Base-by-base conservation (phyloP, 2,797 vertebrate species). In the Lepilemur septentrionalis region DNA sequence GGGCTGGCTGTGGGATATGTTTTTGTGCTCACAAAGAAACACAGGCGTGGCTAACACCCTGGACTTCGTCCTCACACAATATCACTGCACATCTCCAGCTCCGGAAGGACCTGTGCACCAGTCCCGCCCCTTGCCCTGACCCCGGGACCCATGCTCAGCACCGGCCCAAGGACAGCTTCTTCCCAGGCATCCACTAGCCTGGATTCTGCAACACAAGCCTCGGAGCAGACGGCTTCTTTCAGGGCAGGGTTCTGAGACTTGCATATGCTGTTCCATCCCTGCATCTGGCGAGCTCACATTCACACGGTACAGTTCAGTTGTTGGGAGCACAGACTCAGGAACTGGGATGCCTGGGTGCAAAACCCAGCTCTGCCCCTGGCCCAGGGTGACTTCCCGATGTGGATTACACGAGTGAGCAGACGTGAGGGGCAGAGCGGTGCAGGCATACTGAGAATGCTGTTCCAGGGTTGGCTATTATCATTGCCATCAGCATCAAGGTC, bases 21-120 rank as follows among this genome's bases (percentile, higher is more conserved):
- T 87, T 97, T 69, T 91, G 65, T n/a, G 63, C 89, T 92, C 76
- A 61, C 25, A 82, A 35, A 50, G 90, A 52, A 86, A 91, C 59
- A 23, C 4, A 0, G 93, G 89, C 0, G 32, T 15, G 83, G 87
- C 48, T 10, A 15, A 41, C 7, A 10, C 73, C n/a, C 83, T 69
- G 69, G 48, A 23, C 69, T 13, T 69, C 55, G 15, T 81, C 55
- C 91, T 43, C 32, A 70, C 52, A 76, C 30, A 5, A 93, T 55
- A 65, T 35, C 41, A 43, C 22, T 23, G 4, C 0, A 20, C 70
- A 15, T 28, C 59, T 65, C 70, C 61, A 1, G 6, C 41, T 46
- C 85, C 0, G 0, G 55, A 80, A 63, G 38, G 63, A 50, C 52
- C 57, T 0, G 20, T 11, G 20, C 35, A 14, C 50, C 23, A 2